These are phyloP conservation scores for Scopus umbretta DNA, from an alignment of 2,113 vertebrate species.

Conservation along the genomic window DNA sequence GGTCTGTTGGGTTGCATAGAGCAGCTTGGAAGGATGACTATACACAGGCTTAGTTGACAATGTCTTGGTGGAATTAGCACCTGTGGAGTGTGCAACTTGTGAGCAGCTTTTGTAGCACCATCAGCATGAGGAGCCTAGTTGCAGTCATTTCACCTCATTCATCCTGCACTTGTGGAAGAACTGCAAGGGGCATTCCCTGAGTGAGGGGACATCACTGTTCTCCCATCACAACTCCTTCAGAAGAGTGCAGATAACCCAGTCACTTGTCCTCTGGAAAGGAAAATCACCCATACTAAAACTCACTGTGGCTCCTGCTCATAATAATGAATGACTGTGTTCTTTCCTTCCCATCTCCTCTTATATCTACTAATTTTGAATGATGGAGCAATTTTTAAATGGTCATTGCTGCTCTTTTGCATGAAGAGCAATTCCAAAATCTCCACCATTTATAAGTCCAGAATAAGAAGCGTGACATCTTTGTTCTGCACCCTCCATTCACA, in stretches of 20 bases:
- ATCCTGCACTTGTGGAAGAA: background rate
- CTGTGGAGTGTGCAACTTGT: background rate
- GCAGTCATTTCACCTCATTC: background rate
- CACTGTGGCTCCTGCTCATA: background rate
- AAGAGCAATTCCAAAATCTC: background rate
- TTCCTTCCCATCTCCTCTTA: background rate
- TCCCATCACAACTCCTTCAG: background rate
- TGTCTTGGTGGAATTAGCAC: background rate
- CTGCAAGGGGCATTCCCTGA: background rate
- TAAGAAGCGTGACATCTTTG: background rate
- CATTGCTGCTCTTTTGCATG: background rate
- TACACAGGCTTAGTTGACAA: background rate
- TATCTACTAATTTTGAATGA: background rate
- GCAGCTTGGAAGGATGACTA: background rate
- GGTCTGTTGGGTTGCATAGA: background rate
- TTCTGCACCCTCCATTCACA: background rate
- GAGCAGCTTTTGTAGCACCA: background rate
- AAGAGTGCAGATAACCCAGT: background rate
- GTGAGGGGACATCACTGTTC: background rate
- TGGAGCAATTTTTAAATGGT: background rate
- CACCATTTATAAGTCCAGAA: background rate
- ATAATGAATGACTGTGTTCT: background rate
- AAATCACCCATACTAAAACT: background rate
- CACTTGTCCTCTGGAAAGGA: background rate
- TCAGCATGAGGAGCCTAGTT: background rate